These are phyloP conservation scores for Aegithalos caudatus DNA, from an alignment of 2,113 vertebrate genomes.

Conservation along the genomic window DNA sequence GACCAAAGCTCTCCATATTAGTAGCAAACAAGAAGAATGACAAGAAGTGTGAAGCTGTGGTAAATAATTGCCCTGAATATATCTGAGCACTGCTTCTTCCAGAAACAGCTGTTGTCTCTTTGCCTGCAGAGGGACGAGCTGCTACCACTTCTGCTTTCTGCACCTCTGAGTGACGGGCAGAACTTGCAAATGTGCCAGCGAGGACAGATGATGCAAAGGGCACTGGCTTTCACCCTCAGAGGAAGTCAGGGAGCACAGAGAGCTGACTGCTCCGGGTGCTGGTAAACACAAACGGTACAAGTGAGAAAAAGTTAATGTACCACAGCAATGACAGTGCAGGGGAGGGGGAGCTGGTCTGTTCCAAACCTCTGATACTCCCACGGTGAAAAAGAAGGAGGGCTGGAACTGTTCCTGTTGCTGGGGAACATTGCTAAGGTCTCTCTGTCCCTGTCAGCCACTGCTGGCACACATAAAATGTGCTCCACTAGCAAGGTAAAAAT, in stretches of 20 bases:
- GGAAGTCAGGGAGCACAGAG: not conserved
- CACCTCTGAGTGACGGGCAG: not conserved
- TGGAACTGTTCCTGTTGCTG: not conserved
- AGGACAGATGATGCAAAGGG: not conserved
- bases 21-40: not conserved
- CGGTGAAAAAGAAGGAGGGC: not conserved
- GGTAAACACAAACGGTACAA: not conserved
- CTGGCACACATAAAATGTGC: rapidly evolving
- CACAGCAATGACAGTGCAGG: not conserved
- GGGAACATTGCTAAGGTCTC: not conserved
- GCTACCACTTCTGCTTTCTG: not conserved
- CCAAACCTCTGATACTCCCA: not conserved
- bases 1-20: not conserved
- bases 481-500: not conserved
- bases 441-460: not conserved
- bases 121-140: not conserved
- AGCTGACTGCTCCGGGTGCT: not conserved
- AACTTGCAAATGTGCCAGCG: not conserved
- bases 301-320: not conserved
- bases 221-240: not conserved
- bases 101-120: not conserved
- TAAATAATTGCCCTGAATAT: not conserved
- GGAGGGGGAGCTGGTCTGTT: not conserved
- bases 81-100: not conserved
- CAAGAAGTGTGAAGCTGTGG: not conserved